A percentile compares a stretch with the other conserved stretches of the same genome.
Evolutionary conservation across 2,888 invertebrate species (phyloP).

Genomic region (Emesis furor): DNA sequence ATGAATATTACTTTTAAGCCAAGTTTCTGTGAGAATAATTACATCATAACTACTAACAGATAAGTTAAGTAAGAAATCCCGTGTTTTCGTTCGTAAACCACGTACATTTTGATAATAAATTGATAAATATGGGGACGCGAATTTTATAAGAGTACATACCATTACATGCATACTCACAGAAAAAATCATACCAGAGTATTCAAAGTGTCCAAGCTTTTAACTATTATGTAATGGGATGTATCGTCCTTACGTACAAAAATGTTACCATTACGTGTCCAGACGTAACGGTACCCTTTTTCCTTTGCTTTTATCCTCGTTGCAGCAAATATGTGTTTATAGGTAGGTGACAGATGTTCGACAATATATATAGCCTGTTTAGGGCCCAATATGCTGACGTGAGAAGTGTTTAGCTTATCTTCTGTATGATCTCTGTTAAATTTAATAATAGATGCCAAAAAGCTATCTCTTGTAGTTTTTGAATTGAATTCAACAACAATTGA

Average conservation of each 20-base stretch:
- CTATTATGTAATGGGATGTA: conserved; percentile 15
- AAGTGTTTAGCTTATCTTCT: conserved; percentile 33
- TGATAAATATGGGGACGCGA: conserved; percentile 16
- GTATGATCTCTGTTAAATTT: conserved; percentile 45
- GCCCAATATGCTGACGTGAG: not conserved
- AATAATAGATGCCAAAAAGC: conserved; percentile 31
- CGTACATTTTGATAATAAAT: conserved; percentile 54
- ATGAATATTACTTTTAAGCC: conserved; percentile 1
- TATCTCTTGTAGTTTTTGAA: conserved; percentile 28
- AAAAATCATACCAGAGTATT: not conserved
- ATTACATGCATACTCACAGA: not conserved
- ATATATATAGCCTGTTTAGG: not conserved
- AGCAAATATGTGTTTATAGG: conserved; percentile 38
- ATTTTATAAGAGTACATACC: not conserved
- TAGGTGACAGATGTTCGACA: conserved; percentile 16
- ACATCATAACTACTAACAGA: conserved; percentile 16
- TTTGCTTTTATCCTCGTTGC: conserved; percentile 41
- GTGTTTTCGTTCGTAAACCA: conserved; percentile 46
- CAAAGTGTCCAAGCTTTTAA: conserved; percentile 12
- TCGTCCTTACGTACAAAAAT: conserved; percentile 43
- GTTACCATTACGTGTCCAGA: conserved; percentile 35
- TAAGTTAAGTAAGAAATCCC: conserved; percentile 29
- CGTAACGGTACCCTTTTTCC: conserved; percentile 31
- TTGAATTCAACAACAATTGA: conserved; percentile 39
- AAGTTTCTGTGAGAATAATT: conserved; percentile 19